These are phyloP conservation scores for Oncopodura yosiiana DNA, from an alignment of 1,140 invertebrate species.

Conservation along the genomic window DNA sequence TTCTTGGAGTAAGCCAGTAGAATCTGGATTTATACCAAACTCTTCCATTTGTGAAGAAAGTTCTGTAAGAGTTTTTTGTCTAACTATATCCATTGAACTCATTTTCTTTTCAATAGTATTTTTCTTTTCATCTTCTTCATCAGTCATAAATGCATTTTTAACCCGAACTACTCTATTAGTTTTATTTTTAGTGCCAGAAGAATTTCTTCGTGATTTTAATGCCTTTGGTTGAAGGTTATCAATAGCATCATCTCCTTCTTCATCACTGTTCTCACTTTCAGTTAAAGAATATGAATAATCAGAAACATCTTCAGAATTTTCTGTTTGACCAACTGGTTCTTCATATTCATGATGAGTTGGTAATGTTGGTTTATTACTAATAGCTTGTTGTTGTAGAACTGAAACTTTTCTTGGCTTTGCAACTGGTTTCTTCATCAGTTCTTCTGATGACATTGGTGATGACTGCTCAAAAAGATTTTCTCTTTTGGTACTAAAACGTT, in stretches of 20 bases:
- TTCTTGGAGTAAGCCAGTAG: background rate
- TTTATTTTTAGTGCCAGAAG: background rate
- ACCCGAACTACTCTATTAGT: background rate
- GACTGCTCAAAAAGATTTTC: no score
- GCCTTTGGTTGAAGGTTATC: no score
- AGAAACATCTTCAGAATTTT: conserved; percentile 7
- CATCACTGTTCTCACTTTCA: background rate
- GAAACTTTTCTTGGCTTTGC: conserved; percentile 10
- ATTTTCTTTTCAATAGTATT: conserved; percentile 1
- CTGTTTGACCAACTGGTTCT: conserved; percentile 9
- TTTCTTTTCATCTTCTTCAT: conserved; percentile 3
- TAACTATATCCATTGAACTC: background rate
- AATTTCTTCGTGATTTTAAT: background rate
- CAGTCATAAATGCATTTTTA: background rate
- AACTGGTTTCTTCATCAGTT: background rate
- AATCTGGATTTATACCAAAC: conserved; percentile 2
- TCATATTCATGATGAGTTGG: conserved; percentile 19
- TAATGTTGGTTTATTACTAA: background rate
- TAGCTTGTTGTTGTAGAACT: background rate
- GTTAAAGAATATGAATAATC: conserved; percentile 9
- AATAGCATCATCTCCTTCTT: no score
- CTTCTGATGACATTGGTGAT: no score
- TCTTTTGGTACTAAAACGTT: no score
- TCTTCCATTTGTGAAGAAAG: conserved; percentile 1
- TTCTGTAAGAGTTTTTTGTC: conserved; percentile 1